Conservation (phyloP, 2,888 invertebrate species). For the Bimastos eiseni region DNA sequence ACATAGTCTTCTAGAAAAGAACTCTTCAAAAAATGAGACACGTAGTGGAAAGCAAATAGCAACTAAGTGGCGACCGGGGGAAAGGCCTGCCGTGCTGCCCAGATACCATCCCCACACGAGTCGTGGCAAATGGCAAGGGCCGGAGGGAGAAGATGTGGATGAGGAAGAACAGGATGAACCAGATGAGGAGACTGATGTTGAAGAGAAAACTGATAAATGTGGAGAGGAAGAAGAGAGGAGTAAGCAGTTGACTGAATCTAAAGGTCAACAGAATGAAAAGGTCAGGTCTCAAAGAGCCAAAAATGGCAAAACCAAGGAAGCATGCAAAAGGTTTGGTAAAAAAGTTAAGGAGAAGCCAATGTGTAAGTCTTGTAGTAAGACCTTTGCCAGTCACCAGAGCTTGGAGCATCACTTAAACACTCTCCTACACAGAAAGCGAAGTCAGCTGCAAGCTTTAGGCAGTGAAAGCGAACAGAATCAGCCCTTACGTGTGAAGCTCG, state of each 20-base stretch:
- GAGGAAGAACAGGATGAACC: conserved; percentile 27
- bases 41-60: not conserved
- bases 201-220: not conserved
- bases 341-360: not conserved
- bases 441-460: not conserved
- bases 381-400: not conserved
- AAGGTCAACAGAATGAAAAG: conserved; percentile 19
- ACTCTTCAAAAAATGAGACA: not conserved
- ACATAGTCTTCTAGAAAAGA: not conserved
- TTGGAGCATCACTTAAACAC: conserved; percentile 27
- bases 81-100: conserved; percentile 16
- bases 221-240: conserved; percentile 21
- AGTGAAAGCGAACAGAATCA: not conserved
- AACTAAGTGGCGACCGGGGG: conserved; percentile 48
- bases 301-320: not conserved
- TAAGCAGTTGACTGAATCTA: conserved; percentile 15
- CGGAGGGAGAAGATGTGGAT: conserved; percentile 23
- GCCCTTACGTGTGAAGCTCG: conserved; percentile 60
- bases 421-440: conserved; percentile 1
- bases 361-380: conserved; percentile 24
- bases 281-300: not conserved
- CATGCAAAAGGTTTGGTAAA: not conserved
- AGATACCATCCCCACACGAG: not conserved
- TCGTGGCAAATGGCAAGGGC: conserved; percentile 18
- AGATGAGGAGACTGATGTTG: conserved; percentile 23